Evolutionary conservation across 2,888 invertebrate species (phyloP), one percentile per base, ranked within the genome.

Genomic region (Leptura quadrifasciata): DNA sequence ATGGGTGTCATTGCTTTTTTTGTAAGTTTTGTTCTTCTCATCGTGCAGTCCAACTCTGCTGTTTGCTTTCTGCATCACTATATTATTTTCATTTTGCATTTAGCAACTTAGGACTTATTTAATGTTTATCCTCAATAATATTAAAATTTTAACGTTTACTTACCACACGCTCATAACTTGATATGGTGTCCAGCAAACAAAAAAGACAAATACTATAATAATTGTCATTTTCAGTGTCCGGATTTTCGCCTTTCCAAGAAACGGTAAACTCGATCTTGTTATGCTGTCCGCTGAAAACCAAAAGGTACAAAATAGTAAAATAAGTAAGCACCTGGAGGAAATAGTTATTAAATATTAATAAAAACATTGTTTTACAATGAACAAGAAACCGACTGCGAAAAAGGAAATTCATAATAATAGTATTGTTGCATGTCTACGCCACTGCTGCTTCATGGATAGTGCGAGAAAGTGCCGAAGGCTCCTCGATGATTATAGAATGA

Each of bases 111-210:
- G 15, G 2, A 15, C 3, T 15, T n/a, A 15, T 52, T 52, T 10
- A 52, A n/a, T 52, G 2, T n/a, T 52, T 52, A 52, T 31, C 27
- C 27, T 6, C 0, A 8, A 6, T 6, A 8, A 8, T 24, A 47
- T 47, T 52, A 52, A 52, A 4, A 6, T n/a, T 5, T 52, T 52
- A 52, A 0, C 15, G 74, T 57, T 64, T 67, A 89, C 92, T 92
- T 86, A 95, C 97, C 97, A 97, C 74, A 96, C 90, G 84, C 94
- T 94, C 91, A 98, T 97, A 78, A 96, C 94, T 89, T 97, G 96
- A 89, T 98, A 98, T 0, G 98, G 98, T 0, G 97, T 97, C 98
- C 98, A 98, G 89, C 98, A 98, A 12, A 97, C 91, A 85, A 98
- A 94, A 89, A 98, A 98, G 0, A 96, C 97, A 54, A 96, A 91